phyloP scores from a whole-genome alignment of 2,888 invertebrate genomes.

The Octonoba sinensis region DNA sequence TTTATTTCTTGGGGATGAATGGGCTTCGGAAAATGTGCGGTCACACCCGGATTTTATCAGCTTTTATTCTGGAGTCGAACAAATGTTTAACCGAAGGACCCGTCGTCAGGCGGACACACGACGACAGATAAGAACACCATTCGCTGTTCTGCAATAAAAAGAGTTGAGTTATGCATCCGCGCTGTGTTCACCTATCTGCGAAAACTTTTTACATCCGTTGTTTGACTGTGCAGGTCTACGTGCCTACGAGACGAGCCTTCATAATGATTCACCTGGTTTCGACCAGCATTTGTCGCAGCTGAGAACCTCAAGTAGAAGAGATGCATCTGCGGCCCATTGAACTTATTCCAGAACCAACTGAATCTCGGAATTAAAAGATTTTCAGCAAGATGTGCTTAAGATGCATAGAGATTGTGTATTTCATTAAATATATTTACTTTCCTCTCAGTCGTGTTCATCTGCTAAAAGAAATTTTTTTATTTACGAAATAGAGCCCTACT shows the following conservation, averaged over 20 bases:
- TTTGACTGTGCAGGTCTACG: slow-evolving; percentile 12
- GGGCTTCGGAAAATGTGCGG: slow-evolving; percentile 24
- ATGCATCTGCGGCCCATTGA: too few species aligned
- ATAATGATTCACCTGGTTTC: slow-evolving; percentile 49
- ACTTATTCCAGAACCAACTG: too few species aligned
- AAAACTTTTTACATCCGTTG: slow-evolving; percentile 52
- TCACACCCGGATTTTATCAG: slow-evolving; percentile 38
- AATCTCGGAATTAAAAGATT: too few species aligned
- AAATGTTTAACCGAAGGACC: slow-evolving; percentile 47
- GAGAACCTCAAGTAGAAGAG: too few species aligned
- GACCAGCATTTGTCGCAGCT: too few species aligned
- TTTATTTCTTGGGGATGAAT: too few species aligned
- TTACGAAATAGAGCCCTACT: too few species aligned
- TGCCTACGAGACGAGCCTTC: slow-evolving; percentile 35
- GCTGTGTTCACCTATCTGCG: slow-evolving; percentile 25
- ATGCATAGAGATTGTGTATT: too few species aligned
- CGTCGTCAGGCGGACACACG: slow-evolving; percentile 28
- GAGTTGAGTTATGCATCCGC: slow-evolving; percentile 59
- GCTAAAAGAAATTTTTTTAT: too few species aligned
- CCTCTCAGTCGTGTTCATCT: too few species aligned
- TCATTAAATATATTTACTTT: too few species aligned
- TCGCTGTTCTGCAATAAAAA: slow-evolving; percentile 48
- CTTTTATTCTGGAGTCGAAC: slow-evolving; percentile 27
- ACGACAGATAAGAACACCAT: slow-evolving; percentile 23
- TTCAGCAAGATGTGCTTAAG: too few species aligned